A percentile compares a stretch with the other conserved stretches of the same genome.
These are phyloP conservation scores for Osmoderma eremita DNA, from an alignment of 2,888 invertebrate species.

Conservation along the genomic window DNA sequence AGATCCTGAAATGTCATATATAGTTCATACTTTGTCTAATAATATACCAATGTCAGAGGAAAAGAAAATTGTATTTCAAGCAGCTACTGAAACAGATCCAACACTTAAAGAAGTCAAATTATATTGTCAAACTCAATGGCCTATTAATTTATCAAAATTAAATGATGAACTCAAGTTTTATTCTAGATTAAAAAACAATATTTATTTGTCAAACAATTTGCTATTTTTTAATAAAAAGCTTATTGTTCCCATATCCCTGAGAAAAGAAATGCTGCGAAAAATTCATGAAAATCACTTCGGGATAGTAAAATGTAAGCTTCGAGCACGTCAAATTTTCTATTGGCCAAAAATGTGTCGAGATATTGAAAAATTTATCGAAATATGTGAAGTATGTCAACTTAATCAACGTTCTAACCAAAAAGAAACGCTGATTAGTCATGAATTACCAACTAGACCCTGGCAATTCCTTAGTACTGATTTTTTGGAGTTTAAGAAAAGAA, in stretches of 20 bases:
- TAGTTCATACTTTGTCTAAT: background rate
- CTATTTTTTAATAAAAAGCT: background rate
- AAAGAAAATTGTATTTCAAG: background rate
- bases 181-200: background rate
- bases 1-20: background rate
- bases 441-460: conserved; percentile 11
- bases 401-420: conserved; percentile 6
- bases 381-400: conserved; percentile 1
- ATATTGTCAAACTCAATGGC: conserved; percentile 2
- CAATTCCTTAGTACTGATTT: background rate
- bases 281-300: background rate
- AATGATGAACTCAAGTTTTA: background rate
- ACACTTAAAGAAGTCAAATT: background rate
- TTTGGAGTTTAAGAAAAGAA: background rate
- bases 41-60: conserved; percentile 2
- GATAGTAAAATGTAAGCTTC: background rate
- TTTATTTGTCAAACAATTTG: background rate
- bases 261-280: background rate
- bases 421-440: conserved; percentile 8
- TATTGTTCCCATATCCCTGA: background rate
- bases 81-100: background rate
- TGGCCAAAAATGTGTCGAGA: conserved; percentile 1
- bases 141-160: background rate
- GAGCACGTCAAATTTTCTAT: background rate
- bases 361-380: background rate